Evolutionary conservation across 1,140 invertebrate genomes (phyloP), one percentile per base, ranked within the genome.

Genomic region (Trichogramma pretiosum): DNA sequence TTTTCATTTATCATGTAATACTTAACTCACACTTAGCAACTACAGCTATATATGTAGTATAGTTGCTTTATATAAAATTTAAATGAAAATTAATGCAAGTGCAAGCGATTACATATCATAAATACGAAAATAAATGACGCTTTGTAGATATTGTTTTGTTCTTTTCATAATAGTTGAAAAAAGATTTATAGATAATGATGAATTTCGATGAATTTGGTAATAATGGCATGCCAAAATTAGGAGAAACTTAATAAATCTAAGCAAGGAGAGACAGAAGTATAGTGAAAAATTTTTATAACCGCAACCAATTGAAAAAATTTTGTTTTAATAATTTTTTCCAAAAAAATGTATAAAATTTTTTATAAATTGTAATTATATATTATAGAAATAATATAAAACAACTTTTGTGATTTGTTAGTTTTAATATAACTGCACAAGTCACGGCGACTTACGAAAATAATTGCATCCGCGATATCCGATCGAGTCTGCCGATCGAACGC

Each of bases 341-440:
- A 50, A 30, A 38, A 36, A 33, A 45, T 30, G 19, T 44, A 28
- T 7, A 28, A 28, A 28, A 28, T 28, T 28, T 28, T 28, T 28
- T 7, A 28, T 28, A 28, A 35, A 46, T 49, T 45, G 38, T 48
- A 44, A 53, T 55, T 60, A 37, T 52, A 54, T 46, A 28, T 60
- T 40, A 52, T n/a, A n/a, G n/a, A n/a, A n/a, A n/a, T n/a, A n/a
- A n/a, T n/a, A n/a, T n/a, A n/a, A n/a, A n/a, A n/a, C n/a, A n/a
- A n/a, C n/a, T n/a, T 58, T 57, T 56, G 52, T 67, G 56, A 59
- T 68, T 68, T 68, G 65, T 71, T 70, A 70, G 68, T 71, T 67
- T n/a, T 67, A 67, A 67, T 70, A 70, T 70, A 68, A 70, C 65
- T 70, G 67, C 67, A 71, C 67, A 70, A 68, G 64, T 70, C 63